phyloP scores from a whole-genome alignment of 2,113 vertebrate species.

The Phyllopteryx taeniolatus region DNA sequence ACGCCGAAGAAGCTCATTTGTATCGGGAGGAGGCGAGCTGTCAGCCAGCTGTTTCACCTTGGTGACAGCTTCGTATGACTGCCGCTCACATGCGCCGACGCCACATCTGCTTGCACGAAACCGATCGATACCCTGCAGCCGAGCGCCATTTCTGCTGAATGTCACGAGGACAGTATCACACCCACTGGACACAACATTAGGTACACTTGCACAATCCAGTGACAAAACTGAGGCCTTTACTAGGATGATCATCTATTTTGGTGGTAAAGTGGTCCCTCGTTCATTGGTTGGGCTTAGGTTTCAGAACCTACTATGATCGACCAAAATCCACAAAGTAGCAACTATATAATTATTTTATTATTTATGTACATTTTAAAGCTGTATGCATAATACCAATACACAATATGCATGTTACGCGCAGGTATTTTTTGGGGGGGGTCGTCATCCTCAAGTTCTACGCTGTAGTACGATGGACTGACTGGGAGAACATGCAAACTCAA shows the following conservation, averaged over 20 bases:
- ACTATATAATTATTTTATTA: no score
- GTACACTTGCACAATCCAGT: neutral
- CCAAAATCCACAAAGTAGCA: no score
- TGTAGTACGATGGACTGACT: no score
- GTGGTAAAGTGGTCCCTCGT: no score
- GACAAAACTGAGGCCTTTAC: neutral
- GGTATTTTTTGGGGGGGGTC: neutral
- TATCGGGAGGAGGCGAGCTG: constrained; percentile 29
- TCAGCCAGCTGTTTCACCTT: constrained; percentile 49
- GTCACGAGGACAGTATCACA: neutral
- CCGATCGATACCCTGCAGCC: constrained; percentile 53
- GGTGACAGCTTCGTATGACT: constrained; percentile 57
- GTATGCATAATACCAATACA: neutral
- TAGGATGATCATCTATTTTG: no score
- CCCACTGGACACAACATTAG: neutral
- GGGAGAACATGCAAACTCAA: no score
- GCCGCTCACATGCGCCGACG: constrained; percentile 48
- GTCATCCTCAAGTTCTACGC: neutral
- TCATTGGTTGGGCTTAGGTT: no score
- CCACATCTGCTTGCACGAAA: constrained; percentile 30
- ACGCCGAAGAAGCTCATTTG: constrained; percentile 34
- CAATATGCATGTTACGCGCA: neutral
- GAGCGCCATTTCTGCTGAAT: constrained; percentile 19
- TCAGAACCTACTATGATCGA: neutral
- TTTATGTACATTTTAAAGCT: neutral